phyloP scores from a whole-genome alignment of 2,113 vertebrate genomes.

The Xyliphius kryptos region DNA sequence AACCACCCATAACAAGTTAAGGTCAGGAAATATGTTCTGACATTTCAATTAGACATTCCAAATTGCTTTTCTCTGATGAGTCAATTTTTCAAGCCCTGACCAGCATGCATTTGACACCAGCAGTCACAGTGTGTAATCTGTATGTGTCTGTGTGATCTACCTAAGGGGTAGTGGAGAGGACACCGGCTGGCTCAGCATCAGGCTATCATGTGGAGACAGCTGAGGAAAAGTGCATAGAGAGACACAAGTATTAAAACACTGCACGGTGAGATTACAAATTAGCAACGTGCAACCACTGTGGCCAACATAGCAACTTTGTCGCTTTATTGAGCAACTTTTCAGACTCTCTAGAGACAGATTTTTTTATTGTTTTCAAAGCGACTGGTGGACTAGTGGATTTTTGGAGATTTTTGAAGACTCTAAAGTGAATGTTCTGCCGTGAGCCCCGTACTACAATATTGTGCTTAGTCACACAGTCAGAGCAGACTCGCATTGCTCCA shows the following conservation, averaged over 20 bases:
- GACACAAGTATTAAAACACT: slow-evolving; percentile 4
- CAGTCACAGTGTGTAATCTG: background rate
- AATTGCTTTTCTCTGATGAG: background rate
- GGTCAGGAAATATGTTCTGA: background rate
- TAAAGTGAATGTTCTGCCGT: no score
- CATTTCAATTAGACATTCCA: slow-evolving; percentile 2
- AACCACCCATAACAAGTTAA: background rate
- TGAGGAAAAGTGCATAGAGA: slow-evolving; percentile 50
- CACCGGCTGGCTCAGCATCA: slow-evolving; percentile 95
- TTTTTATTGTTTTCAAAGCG: no score
- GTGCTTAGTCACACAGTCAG: no score
- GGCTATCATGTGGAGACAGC: slow-evolving; percentile 92
- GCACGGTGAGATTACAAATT: no score
- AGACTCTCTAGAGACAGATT: no score
- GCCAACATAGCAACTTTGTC: no score
- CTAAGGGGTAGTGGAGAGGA: slow-evolving; percentile 93
- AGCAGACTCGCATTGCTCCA: no score
- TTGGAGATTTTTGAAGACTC: no score
- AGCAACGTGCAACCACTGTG: no score
- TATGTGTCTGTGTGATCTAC: slow-evolving; percentile 64
- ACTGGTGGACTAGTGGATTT: no score
- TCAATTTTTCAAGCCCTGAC: background rate
- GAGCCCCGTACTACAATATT: no score
- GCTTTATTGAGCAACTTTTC: no score
- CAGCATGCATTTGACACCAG: background rate